Evolutionary conservation across 2,113 vertebrate species (phyloP).

Genomic region (Etheostoma cragini): DNA sequence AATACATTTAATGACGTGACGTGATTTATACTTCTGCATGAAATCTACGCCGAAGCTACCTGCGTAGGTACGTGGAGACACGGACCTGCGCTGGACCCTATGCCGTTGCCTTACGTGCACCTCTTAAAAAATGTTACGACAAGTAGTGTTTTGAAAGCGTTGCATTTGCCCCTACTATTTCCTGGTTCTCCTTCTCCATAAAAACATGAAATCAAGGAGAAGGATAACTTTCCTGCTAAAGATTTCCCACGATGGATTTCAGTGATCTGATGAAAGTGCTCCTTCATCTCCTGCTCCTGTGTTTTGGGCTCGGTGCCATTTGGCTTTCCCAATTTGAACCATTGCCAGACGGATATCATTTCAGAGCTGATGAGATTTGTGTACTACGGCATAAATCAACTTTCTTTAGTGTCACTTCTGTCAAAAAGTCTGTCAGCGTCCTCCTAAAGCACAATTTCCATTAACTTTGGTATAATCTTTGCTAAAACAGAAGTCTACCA

Average conservation of each 20-base stretch:
- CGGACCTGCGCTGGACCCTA: too few relatives aligned
- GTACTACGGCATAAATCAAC: constrained; percentile 10
- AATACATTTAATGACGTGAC: too few relatives aligned
- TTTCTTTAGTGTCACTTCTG: not conserved
- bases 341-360: constrained; percentile 53
- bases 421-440: not conserved
- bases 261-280: constrained; percentile 55
- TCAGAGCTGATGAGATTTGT: constrained; percentile 36
- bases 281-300: constrained; percentile 28
- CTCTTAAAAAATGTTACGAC: too few relatives aligned
- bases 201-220: too few relatives aligned
- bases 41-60: too few relatives aligned
- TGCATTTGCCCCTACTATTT: too few relatives aligned
- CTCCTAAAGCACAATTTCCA: not conserved
- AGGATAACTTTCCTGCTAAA: too few relatives aligned
- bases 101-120: too few relatives aligned
- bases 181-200: too few relatives aligned
- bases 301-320: constrained; percentile 43
- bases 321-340: constrained; percentile 47
- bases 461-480: not conserved
- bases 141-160: too few relatives aligned
- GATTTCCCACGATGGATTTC: constrained; percentile 29
- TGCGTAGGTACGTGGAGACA: too few relatives aligned
- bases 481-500: not conserved
- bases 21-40: too few relatives aligned